Conservation (phyloP, 1,140 invertebrate species). For the Cotesia vestalis region DNA sequence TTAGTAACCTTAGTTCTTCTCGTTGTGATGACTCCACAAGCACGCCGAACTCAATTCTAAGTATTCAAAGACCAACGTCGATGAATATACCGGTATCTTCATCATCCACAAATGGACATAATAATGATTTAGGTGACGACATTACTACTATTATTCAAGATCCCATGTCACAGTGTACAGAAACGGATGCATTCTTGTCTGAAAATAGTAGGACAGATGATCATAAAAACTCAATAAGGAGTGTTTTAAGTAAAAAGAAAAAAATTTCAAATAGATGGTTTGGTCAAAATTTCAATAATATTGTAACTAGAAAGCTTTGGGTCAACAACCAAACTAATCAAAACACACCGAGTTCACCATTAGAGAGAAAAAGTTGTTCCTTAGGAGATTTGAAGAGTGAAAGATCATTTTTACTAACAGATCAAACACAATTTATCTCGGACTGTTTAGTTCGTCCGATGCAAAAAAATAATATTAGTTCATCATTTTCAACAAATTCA, state of each 20-base stretch:
- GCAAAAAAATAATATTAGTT: too few relatives aligned
- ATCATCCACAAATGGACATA: conserved; percentile 7
- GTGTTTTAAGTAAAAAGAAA: too few relatives aligned
- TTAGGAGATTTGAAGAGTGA: conserved; percentile 36
- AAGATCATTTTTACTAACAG: conserved; percentile 39
- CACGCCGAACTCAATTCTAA: too few relatives aligned
- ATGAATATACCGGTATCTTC: neutral
- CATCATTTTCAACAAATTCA: too few relatives aligned
- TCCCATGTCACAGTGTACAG: conserved; percentile 40
- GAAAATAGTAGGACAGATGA: conserved; percentile 21
- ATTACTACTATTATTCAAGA: neutral
- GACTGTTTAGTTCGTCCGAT: too few relatives aligned
- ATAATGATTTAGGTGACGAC: neutral
- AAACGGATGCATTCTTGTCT: conserved; percentile 40
- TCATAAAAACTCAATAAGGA: too few relatives aligned
- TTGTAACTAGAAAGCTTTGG: conserved; percentile 20
- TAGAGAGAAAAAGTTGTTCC: conserved; percentile 7
- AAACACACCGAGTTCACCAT: conserved; percentile 11
- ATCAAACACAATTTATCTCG: conserved; percentile 7
- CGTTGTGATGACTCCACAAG: too few relatives aligned
- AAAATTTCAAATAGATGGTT: too few relatives aligned
- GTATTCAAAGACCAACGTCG: neutral
- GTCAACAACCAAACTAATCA: conserved; percentile 21
- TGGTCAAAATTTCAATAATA: conserved; percentile 5
- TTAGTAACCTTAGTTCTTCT: neutral